These are phyloP conservation scores for Gasterosteus nipponicus DNA, from an alignment of 2,113 vertebrate genomes.

Conservation along the genomic window DNA sequence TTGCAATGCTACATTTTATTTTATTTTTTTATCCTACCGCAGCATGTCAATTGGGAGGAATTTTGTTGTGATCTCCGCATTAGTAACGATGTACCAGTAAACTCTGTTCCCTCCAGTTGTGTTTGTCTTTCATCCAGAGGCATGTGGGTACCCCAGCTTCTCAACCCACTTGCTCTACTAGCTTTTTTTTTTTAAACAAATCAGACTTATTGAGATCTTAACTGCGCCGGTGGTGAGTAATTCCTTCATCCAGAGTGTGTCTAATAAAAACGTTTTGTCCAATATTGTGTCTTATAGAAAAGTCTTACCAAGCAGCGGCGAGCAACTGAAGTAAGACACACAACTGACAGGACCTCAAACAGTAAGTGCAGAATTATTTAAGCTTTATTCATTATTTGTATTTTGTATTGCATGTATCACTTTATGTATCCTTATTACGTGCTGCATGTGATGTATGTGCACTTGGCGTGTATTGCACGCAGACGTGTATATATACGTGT, in stretches of 20 bases:
- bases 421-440: background rate
- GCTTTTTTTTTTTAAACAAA: background rate
- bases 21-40: no score
- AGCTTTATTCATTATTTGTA: constrained; percentile 12
- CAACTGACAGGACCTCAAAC: constrained; percentile 21
- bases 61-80: constrained; percentile 22
- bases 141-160: background rate
- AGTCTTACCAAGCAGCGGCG: constrained; percentile 20
- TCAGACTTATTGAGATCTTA: background rate
- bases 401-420: constrained; percentile 3
- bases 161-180: background rate
- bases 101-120: constrained; percentile 41
- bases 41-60: background rate
- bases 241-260: background rate
- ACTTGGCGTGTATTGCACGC: background rate
- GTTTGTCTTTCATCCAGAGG: constrained; percentile 26
- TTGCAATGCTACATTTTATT: background rate
- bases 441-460: background rate
- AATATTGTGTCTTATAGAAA: constrained; percentile 52
- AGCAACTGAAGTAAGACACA: constrained; percentile 11
- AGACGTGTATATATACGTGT: background rate
- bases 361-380: constrained; percentile 49
- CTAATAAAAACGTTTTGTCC: constrained; percentile 18
- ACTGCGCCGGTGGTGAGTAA: background rate
- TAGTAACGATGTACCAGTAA: constrained; percentile 34